phyloP scores from a whole-genome alignment of 2,113 vertebrate genomes.

The Entelurus aequoreus region DNA sequence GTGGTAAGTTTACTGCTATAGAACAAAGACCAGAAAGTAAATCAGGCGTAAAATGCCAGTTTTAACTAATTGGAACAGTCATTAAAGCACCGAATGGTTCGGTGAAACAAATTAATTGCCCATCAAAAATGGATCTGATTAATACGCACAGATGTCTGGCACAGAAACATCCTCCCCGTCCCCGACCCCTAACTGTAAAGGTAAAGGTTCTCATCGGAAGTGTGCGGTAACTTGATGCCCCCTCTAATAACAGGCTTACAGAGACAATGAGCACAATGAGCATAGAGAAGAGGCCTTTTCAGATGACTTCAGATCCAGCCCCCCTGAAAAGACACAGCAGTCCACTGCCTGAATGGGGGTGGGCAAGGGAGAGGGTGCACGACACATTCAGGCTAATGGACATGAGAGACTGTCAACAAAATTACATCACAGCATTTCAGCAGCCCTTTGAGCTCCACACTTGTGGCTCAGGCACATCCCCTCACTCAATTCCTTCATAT shows the following conservation, averaged over 20 bases:
- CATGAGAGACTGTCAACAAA: constrained; percentile 67
- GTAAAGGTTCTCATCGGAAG: constrained; percentile 48
- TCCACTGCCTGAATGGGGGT: constrained; percentile 53
- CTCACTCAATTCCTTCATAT: constrained; percentile 57
- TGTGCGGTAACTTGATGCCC: constrained; percentile 65
- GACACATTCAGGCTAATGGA: constrained; percentile 63
- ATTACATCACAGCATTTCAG: constrained; percentile 69
- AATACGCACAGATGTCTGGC: constrained; percentile 28
- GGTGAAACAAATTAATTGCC: constrained; percentile 10
- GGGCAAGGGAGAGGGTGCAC: constrained; percentile 41
- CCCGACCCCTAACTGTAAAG: constrained; percentile 50
- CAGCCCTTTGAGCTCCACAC: constrained; percentile 51
- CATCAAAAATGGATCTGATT: constrained; percentile 23
- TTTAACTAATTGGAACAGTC: constrained; percentile 2
- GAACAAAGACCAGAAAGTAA: not conserved
- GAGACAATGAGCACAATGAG: constrained; percentile 74
- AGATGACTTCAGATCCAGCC: constrained; percentile 62
- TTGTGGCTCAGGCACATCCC: constrained; percentile 41
- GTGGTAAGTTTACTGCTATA: too few relatives aligned
- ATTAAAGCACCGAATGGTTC: constrained; percentile 11
- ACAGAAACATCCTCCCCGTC: constrained; percentile 15
- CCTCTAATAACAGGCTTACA: constrained; percentile 68
- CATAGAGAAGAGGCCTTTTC: constrained; percentile 69
- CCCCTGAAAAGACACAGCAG: constrained; percentile 50
- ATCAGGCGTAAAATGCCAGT: not conserved